A percentile compares a stretch with the other conserved stretches of the same genome.
Evolutionary conservation across 2,113 vertebrate species (phyloP).

Genomic region (Hylia prasina): DNA sequence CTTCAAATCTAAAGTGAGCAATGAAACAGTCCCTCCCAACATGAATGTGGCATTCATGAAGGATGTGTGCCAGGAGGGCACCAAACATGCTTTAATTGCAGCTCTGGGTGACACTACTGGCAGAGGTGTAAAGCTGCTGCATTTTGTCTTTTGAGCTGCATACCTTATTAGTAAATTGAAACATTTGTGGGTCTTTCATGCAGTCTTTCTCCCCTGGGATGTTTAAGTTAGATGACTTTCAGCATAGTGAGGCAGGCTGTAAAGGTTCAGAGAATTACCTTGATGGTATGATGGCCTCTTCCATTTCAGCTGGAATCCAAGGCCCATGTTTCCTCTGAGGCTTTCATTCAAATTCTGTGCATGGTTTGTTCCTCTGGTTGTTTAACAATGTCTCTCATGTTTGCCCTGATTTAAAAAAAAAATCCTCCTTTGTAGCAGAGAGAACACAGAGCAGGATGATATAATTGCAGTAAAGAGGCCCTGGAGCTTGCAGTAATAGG

Average conservation of each 20-base stretch:
- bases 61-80: not conserved
- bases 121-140: not conserved
- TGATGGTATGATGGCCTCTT: slow-evolving; percentile 53
- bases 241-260: slow-evolving; percentile 25
- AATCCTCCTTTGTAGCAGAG: slow-evolving; percentile 63
- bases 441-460: slow-evolving; percentile 66
- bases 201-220: not conserved
- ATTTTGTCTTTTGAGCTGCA: not conserved
- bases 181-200: not conserved
- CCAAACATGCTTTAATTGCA: not conserved
- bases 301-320: slow-evolving; percentile 60
- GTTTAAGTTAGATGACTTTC: slow-evolving; percentile 40
- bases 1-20: not conserved
- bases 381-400: slow-evolving; percentile 75
- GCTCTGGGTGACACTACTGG: not conserved
- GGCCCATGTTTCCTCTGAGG: slow-evolving; percentile 49
- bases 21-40: not conserved
- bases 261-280: slow-evolving; percentile 64
- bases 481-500: slow-evolving; percentile 67
- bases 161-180: slow-evolving; percentile 54
- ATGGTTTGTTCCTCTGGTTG: slow-evolving; percentile 63
- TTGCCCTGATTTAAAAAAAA: slow-evolving; percentile 63
- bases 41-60: not conserved
- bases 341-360: slow-evolving; percentile 66
- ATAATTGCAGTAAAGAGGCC: slow-evolving; percentile 73